These are phyloP conservation scores for Cavia porcellus DNA, from an alignment of 2,113 vertebrate genomes.

Conservation along the genomic window DNA sequence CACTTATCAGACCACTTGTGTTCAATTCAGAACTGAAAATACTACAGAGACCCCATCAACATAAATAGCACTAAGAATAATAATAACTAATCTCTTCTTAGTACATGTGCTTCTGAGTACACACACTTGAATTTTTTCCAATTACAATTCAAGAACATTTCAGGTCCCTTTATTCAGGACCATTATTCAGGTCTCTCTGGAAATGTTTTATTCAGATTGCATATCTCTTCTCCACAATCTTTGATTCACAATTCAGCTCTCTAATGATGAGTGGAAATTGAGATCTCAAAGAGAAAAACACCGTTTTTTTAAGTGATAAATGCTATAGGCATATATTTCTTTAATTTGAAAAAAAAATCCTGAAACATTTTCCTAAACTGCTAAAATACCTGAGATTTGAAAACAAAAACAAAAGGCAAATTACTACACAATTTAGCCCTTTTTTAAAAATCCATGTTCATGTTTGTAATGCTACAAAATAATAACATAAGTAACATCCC, in stretches of 20 bases:
- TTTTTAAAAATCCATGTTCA: background rate
- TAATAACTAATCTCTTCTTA: slow-evolving; percentile 66
- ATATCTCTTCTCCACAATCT: slow-evolving; percentile 57
- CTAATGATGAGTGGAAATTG: slow-evolving; percentile 74
- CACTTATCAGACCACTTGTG: slow-evolving; percentile 71
- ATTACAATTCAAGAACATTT: slow-evolving; percentile 78
- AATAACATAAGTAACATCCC: background rate
- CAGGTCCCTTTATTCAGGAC: slow-evolving; percentile 61
- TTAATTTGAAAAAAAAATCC: slow-evolving; percentile 47
- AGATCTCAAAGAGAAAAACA: slow-evolving; percentile 68
- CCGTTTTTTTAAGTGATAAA: slow-evolving; percentile 69
- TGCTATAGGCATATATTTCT: slow-evolving; percentile 25
- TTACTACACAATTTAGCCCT: slow-evolving; percentile 3
- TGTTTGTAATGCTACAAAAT: background rate
- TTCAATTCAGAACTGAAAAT: slow-evolving; percentile 71
- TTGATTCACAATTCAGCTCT: slow-evolving; percentile 71
- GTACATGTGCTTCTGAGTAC: slow-evolving; percentile 39
- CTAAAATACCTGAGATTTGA: slow-evolving; percentile 58
- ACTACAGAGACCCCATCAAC: slow-evolving; percentile 43
- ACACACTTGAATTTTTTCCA: slow-evolving; percentile 72
- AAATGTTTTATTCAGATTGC: slow-evolving; percentile 82
- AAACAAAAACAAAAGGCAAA: slow-evolving; percentile 65
- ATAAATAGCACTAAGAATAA: slow-evolving; percentile 65
- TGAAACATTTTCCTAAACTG: slow-evolving; percentile 61
- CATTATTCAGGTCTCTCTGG: slow-evolving; percentile 71